Conservation (phyloP, 1,140 invertebrate species). For the Bradysia coprophila region DNA sequence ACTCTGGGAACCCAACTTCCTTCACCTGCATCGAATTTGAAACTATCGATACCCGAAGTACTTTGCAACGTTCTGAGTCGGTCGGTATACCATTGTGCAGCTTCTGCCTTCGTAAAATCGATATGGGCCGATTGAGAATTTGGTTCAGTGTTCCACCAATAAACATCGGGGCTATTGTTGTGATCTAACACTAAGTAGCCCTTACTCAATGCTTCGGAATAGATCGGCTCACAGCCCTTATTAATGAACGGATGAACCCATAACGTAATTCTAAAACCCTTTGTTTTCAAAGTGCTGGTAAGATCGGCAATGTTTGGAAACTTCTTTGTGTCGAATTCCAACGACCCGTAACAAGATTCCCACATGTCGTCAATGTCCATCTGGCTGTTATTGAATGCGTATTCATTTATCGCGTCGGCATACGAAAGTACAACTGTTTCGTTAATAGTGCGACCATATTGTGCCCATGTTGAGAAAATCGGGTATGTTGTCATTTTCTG, state of each 20-base stretch:
- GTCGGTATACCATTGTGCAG: slow-evolving; percentile 51
- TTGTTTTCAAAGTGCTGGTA: slow-evolving; percentile 33
- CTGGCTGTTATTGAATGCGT: slow-evolving; percentile 60
- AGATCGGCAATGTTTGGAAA: slow-evolving; percentile 50
- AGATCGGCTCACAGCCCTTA: slow-evolving; percentile 42
- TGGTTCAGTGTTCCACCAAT: slow-evolving; percentile 68
- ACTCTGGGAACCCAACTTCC: slow-evolving; percentile 36
- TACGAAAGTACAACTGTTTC: slow-evolving; percentile 45
- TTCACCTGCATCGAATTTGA: slow-evolving; percentile 92
- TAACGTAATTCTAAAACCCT: slow-evolving; percentile 54
- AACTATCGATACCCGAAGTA: slow-evolving; percentile 55
- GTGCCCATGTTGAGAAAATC: slow-evolving; percentile 84
- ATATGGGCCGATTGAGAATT: slow-evolving; percentile 37
- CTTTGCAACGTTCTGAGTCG: slow-evolving; percentile 37
- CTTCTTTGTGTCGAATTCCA: slow-evolving; percentile 48
- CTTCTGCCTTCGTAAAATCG: slow-evolving; percentile 61
- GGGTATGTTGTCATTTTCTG: slow-evolving; percentile 51
- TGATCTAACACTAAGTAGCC: slow-evolving; percentile 41
- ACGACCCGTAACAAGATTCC: slow-evolving; percentile 75
- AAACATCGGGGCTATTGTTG: slow-evolving; percentile 32
- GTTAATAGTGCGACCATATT: slow-evolving; percentile 47
- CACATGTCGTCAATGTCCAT: slow-evolving; percentile 83
- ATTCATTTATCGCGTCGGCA: slow-evolving; percentile 42
- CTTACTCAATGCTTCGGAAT: slow-evolving; percentile 29
- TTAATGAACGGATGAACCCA: slow-evolving; percentile 88